Percentiles rank a stretch among this genome's conserved stretches.
Evolutionary conservation across 1,140 invertebrate species (phyloP).

Genomic region (Drosophila micromelanica): DNA sequence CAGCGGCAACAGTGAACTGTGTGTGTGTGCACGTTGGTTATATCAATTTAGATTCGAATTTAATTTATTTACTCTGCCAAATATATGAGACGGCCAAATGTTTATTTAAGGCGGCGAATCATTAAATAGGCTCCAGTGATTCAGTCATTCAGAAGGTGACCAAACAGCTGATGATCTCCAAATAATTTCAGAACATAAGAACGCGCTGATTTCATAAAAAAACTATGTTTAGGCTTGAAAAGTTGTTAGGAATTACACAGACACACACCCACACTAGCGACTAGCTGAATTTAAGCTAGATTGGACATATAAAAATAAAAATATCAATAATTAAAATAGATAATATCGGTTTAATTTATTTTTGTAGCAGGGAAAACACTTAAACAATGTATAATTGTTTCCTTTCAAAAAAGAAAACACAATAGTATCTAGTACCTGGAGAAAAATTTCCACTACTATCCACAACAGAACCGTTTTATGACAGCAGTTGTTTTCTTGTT

Average conservation of each 20-base stretch:
- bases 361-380: too few relatives aligned
- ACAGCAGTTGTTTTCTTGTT: not conserved
- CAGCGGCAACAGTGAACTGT: constrained; percentile 20
- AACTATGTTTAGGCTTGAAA: not conserved
- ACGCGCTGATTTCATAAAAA: not conserved
- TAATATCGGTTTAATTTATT: too few relatives aligned
- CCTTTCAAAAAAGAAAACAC: too few relatives aligned
- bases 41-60: constrained; percentile 82
- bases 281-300: too few relatives aligned
- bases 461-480: not conserved
- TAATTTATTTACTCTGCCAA: constrained; percentile 77
- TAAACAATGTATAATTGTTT: too few relatives aligned
- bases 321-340: not conserved
- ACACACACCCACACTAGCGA: too few relatives aligned
- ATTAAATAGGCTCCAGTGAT: constrained; percentile 48
- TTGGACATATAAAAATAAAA: not conserved
- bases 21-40: constrained; percentile 39
- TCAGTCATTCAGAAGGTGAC: constrained; percentile 56
- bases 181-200: not conserved
- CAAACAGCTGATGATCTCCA: constrained; percentile 19
- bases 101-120: constrained; percentile 63
- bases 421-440: not conserved
- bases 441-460: not conserved
- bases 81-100: constrained; percentile 46
- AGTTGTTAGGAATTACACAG: not conserved